These are phyloP conservation scores for Phaedon cochleariae DNA, from an alignment of 2,888 invertebrate species.

Conservation along the genomic window DNA sequence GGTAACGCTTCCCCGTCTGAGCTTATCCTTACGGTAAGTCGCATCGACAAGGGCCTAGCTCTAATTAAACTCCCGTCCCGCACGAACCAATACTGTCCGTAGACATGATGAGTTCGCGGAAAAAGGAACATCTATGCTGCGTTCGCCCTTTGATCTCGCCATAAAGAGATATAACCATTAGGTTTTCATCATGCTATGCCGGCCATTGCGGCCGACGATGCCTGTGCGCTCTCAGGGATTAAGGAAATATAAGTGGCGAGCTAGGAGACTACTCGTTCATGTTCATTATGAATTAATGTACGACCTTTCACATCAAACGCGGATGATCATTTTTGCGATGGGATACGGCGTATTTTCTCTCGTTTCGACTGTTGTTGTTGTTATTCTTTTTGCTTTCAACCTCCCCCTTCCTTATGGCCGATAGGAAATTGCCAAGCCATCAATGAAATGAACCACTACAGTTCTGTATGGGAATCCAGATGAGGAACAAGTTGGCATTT, in stretches of 20 bases:
- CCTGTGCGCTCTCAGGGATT: conserved; percentile 61
- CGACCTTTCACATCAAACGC: conserved; percentile 59
- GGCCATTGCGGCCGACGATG: conserved; percentile 54
- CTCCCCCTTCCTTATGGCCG: background rate
- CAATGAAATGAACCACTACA: background rate
- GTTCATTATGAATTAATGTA: conserved; percentile 63
- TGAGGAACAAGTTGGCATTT: no score
- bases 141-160: conserved; percentile 46
- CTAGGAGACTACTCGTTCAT: conserved; percentile 60
- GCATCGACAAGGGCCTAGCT: conserved; percentile 52
- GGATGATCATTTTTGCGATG: conserved; percentile 51
- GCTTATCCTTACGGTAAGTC: conserved; percentile 53
- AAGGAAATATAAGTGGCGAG: conserved; percentile 64
- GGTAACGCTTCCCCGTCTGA: conserved; percentile 38
- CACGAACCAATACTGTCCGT: conserved; percentile 56
- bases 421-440: background rate
- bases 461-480: no score
- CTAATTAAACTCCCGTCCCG: conserved; percentile 54
- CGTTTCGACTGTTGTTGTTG: conserved; percentile 39
- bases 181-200: conserved; percentile 62
- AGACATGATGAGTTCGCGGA: conserved; percentile 57
- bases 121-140: conserved; percentile 50
- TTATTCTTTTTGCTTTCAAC: conserved; percentile 37
- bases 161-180: conserved; percentile 60
- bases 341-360: conserved; percentile 38